phyloP scores from a whole-genome alignment of 2,888 invertebrate genomes.

The Gortyna flavago region DNA sequence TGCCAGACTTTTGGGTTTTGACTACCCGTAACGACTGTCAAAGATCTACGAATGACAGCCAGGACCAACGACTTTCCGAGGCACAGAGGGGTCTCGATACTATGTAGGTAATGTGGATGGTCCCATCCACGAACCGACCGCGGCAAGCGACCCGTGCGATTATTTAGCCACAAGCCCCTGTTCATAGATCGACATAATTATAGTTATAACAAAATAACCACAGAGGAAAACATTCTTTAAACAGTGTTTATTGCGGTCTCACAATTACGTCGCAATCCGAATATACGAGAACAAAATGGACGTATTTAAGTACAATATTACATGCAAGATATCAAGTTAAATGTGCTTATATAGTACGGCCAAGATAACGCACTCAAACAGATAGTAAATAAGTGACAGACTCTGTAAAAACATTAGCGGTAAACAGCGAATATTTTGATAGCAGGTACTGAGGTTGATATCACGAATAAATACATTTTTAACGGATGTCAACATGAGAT shows the following conservation, averaged over 20 bases:
- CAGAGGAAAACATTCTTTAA: slow-evolving; percentile 20
- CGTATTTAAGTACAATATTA: slow-evolving; percentile 44
- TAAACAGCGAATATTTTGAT: slow-evolving; percentile 42
- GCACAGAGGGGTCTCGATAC: background rate
- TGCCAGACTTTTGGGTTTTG: background rate
- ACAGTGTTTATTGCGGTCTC: background rate
- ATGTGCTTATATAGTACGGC: slow-evolving; percentile 26
- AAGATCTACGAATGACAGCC: background rate
- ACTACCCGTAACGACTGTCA: background rate
- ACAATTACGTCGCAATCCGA: slow-evolving; percentile 26
- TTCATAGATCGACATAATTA: background rate
- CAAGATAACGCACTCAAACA: slow-evolving; percentile 49
- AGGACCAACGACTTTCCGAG: too few relatives aligned
- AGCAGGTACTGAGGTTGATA: slow-evolving; percentile 23
- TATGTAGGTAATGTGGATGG: background rate
- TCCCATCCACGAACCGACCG: background rate
- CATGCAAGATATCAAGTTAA: slow-evolving; percentile 52
- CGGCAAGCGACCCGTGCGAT: background rate
- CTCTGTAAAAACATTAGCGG: slow-evolving; percentile 42
- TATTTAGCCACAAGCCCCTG: background rate
- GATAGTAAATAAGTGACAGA: slow-evolving; percentile 55
- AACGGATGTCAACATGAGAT: slow-evolving; percentile 26
- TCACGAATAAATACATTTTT: slow-evolving; percentile 34
- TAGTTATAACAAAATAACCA: slow-evolving; percentile 1
- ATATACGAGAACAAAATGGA: slow-evolving; percentile 41